Base-by-base conservation (phyloP, 2,888 invertebrate genomes). In the Spatulosminthurus flaviceps region DNA sequence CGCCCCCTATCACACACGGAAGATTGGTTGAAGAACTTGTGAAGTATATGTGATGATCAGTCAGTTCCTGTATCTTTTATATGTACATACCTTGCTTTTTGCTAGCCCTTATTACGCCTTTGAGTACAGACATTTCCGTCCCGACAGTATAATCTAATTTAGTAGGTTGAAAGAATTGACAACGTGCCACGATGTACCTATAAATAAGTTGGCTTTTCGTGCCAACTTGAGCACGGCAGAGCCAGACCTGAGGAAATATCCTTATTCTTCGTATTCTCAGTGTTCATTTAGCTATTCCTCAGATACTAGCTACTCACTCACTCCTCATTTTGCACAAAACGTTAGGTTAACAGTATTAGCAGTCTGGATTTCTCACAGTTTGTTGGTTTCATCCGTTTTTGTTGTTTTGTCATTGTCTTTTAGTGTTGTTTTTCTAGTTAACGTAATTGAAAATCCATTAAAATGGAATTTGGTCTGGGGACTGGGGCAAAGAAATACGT, bases 201-300 rank as follows among this genome's bases (percentile, higher is more conserved):
- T 78, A 78, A 67, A 64, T 51, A 51, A 51, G 64, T 28, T 60
- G 34, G 66, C 34, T 28, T 43, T 78, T 34, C 72, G 41, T 78
- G 78, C 78, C 78, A 78, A 78, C n/a, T 78, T 22, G 41, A 78
- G 61, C 34, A 34, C 34, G n/a, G n/a, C n/a, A n/a, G n/a, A 78
- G 66, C 29, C 61, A 73, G 42, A 41, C 72, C 7, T 72, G 16
- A 51, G 60, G 51, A 51, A 11, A n/a, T 60, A 42, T 60, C 28
- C 29, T 26, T 29, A 19, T 1, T 0, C 13, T 64, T 1, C 26
- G 67, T 28, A 41, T 19, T 28, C 42, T 73, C 78, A 78, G 78
- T 78, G 72, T 78, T 64, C 72, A 78, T 72, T 42, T 66, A 73
- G 72, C 60, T 28, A 75, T 64, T 29, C 61, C 72, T 72, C 72